phyloP scores from a whole-genome alignment of 2,888 invertebrate genomes.

The Cancer borealis region DNA sequence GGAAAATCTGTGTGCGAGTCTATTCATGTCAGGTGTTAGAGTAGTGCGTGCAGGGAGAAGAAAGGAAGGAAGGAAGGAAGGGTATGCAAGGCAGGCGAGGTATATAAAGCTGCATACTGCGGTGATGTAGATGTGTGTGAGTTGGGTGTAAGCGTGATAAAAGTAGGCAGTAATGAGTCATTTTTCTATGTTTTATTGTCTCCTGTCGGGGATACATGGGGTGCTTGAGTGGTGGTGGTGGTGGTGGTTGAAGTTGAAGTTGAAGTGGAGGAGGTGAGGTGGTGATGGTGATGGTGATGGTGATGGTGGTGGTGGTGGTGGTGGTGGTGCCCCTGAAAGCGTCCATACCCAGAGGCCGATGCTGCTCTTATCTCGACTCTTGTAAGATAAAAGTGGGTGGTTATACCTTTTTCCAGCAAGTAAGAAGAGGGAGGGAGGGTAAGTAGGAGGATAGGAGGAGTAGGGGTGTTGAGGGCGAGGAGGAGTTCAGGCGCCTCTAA shows the following conservation, averaged over 20 bases:
- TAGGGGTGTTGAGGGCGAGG: background rate
- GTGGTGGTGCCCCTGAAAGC: conserved; percentile 3
- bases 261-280: background rate
- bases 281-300: background rate
- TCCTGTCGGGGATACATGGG: background rate
- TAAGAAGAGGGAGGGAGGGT: background rate
- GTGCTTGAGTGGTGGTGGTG: background rate
- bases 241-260: background rate
- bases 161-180: background rate
- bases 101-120: background rate
- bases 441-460: background rate
- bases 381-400: conserved; percentile 4
- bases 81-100: background rate
- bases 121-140: background rate
- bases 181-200: background rate
- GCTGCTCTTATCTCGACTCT: background rate
- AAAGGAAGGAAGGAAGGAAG: background rate
- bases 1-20: background rate
- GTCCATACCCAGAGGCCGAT: background rate
- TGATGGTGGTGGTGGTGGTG: background rate
- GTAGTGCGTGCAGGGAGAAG: background rate
- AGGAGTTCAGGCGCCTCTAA: background rate
- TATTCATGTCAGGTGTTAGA: background rate
- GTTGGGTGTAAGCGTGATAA: background rate
- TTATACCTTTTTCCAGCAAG: background rate